Evolutionary conservation across 2,888 invertebrate species (phyloP).

Genomic region (Mythimna lalbum): DNA sequence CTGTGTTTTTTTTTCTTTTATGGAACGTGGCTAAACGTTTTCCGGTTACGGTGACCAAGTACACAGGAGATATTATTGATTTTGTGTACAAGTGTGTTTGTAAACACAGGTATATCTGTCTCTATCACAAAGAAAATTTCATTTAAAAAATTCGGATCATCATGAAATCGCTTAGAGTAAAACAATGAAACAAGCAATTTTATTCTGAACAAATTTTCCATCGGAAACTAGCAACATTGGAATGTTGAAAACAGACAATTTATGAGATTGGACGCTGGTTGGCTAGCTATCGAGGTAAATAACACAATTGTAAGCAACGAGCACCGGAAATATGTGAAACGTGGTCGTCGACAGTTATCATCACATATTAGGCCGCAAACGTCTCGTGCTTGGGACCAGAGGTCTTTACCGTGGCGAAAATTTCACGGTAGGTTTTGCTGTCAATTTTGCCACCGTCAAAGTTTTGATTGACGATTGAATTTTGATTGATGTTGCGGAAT

Average conservation of each 20-base stretch:
- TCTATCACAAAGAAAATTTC: background rate
- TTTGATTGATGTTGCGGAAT: no score
- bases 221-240: constrained; percentile 13
- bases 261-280: constrained; percentile 35
- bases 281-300: constrained; percentile 50
- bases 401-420: no score
- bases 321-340: constrained; percentile 29
- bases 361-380: background rate
- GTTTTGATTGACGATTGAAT: no score
- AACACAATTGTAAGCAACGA: constrained; percentile 24
- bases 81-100: no score
- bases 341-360: background rate
- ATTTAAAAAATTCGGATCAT: background rate
- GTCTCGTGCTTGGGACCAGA: no score
- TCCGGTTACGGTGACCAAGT: no score
- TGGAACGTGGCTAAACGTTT: no score
- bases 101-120: no score
- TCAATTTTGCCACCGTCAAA: no score
- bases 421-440: no score
- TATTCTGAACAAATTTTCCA: background rate
- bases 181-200: background rate
- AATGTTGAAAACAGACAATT: constrained; percentile 46
- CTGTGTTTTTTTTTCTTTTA: background rate
- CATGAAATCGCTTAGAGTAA: background rate
- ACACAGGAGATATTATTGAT: background rate